Evolutionary conservation across 2,888 invertebrate genomes (phyloP).

Genomic region (Acutogordius australiensis): DNA sequence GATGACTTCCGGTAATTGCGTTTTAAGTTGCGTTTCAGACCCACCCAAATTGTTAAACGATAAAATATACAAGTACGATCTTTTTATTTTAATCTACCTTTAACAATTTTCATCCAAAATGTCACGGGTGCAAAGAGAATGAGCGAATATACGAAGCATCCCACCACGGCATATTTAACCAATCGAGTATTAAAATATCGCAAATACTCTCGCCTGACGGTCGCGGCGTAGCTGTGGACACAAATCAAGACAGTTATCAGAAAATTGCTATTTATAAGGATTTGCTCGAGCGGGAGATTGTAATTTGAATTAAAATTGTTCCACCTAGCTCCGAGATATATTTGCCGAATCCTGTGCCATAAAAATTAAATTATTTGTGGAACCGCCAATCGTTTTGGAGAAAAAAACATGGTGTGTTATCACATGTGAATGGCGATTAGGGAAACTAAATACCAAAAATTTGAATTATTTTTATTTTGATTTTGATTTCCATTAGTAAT

Average conservation of each 20-base stretch:
- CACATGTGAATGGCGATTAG: no score
- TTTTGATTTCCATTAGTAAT: no score
- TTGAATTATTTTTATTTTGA: no score
- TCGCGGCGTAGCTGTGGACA: background rate
- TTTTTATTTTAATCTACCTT: background rate
- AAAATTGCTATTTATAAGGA: background rate
- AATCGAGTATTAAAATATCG: background rate
- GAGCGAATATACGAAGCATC: background rate
- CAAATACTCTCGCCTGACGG: background rate
- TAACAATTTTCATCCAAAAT: background rate
- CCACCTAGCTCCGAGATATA: background rate
- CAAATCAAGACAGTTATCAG: background rate
- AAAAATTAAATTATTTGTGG: no score
- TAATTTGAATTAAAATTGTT: background rate
- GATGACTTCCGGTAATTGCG: no score
- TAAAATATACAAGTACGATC: no score
- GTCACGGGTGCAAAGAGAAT: background rate
- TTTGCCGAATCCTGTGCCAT: no score
- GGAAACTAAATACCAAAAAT: no score
- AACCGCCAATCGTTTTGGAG: no score
- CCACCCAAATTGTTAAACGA: no score
- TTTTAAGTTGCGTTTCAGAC: no score
- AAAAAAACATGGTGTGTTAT: no score
- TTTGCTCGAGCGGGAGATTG: background rate
- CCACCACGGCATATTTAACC: background rate